Conservation (phyloP, 2,113 vertebrate species). For the Rhinolophus sinicus region DNA sequence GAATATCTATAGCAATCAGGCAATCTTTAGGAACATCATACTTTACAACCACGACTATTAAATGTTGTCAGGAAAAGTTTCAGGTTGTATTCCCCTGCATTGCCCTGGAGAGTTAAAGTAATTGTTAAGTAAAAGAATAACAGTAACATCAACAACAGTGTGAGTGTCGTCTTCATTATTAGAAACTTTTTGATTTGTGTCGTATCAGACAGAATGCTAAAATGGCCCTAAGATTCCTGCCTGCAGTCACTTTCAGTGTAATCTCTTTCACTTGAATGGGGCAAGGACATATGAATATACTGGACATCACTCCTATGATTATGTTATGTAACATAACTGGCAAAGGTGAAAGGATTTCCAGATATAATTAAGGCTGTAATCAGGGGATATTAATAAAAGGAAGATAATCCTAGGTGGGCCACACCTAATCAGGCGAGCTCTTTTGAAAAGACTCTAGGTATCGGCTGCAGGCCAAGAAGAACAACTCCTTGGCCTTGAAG, state of each 20-base stretch:
- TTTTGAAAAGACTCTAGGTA: not conserved
- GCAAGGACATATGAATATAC: too few species aligned
- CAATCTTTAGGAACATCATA: not conserved
- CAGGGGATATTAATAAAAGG: not conserved
- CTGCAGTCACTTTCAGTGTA: not conserved
- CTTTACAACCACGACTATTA: not conserved
- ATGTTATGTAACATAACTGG: not conserved
- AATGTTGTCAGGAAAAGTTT: not conserved
- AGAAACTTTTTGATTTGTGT: not conserved
- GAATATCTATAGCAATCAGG: not conserved
- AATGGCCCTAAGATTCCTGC: not conserved
- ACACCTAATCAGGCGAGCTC: not conserved
- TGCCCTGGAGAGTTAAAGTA: not conserved
- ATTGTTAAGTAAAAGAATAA: not conserved
- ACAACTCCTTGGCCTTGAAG: not conserved
- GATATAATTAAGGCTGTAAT: not conserved
- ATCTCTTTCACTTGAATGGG: not conserved
- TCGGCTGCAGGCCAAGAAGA: not conserved
- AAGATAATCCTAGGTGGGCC: not conserved
- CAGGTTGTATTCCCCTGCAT: not conserved
- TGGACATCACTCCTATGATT: not conserved
- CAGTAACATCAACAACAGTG: not conserved
- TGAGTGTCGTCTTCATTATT: not conserved
- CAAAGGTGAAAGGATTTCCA: not conserved
- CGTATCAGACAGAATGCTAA: not conserved